Evolutionary conservation across 64 coral and sea anemone species (phyloP).

Genomic region (Stichodactyla mertensii): DNA sequence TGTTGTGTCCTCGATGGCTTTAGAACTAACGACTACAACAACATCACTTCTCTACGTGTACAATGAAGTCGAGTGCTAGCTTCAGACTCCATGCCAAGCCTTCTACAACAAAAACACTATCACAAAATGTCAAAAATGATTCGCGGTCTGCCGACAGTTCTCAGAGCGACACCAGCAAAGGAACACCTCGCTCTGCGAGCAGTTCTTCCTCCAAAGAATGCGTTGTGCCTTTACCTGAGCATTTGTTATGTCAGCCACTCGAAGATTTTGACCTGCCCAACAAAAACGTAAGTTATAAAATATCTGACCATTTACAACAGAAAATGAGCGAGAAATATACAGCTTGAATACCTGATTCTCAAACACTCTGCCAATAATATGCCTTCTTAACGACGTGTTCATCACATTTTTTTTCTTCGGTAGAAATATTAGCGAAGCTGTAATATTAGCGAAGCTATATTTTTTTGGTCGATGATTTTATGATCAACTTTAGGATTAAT

Average conservation of each 20-base stretch:
- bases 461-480: background rate
- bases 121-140: background rate
- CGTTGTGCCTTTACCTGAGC: background rate
- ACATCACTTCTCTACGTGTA: background rate
- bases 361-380: background rate
- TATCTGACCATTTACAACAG: background rate
- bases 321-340: background rate
- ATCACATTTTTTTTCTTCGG: background rate
- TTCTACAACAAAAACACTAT: background rate
- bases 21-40: background rate
- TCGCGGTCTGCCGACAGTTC: background rate
- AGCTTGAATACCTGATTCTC: background rate
- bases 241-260: conserved; percentile 27
- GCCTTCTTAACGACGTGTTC: background rate
- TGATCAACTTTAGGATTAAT: background rate
- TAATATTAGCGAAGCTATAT: background rate
- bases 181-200: background rate
- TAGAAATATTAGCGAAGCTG: background rate
- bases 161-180: background rate
- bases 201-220: background rate
- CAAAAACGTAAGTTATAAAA: conserved; percentile 56
- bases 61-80: conserved; percentile 67
- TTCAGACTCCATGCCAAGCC: conserved; percentile 38
- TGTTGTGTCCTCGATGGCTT: background rate
- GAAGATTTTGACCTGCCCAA: conserved; percentile 47